Evolutionary conservation across 2,113 vertebrate genomes (phyloP), one percentile per base, ranked within the genome.

Genomic region (Rhabdornis inornatus): DNA sequence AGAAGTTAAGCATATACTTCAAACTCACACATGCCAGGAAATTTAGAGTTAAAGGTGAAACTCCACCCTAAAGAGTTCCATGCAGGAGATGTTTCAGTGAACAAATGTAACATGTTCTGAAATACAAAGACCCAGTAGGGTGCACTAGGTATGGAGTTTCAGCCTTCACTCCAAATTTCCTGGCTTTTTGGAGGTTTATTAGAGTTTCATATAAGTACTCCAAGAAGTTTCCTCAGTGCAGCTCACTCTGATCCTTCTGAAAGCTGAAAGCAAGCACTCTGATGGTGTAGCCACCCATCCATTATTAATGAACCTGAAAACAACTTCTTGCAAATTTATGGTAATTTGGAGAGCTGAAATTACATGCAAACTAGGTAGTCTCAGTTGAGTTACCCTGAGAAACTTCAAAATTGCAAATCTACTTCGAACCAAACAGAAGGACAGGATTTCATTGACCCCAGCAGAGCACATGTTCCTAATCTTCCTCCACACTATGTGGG

Each of bases 41-140:
- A 95, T 77, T 90, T 39, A 93, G 59, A 92, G 92, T 89, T 92
- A 97, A 92, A 97, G 92, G 75, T 96, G 65, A 93, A 94, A 88
- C 87, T 85, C 80, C 93, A 96, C 72, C 75, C 61, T 57, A 14
- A 89, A 45, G 19, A 57, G 44, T 56, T 60, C 92, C 88, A 79
- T 50, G 53, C 49, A 68, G 69, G 79, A 69, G 78, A 60, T 81
- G 82, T 91, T 85, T 93, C 71, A 71, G 31, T 4, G 15, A 93
- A 94, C 75, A 82, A 95, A 93, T 19, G 5, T 28, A 75, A 85
- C 21, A 13, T 61, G 71, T 91, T 75, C 63, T 89, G 80, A 64
- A 97, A 76, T 87, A 91, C 79, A 83, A 66, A 94, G 86, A 92
- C 49, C 18, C 86, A 68, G 83, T 83, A 95, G 95, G 83, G 87